Base-by-base conservation (phyloP, 2,888 invertebrate species). In the Andrena camellia region DNA sequence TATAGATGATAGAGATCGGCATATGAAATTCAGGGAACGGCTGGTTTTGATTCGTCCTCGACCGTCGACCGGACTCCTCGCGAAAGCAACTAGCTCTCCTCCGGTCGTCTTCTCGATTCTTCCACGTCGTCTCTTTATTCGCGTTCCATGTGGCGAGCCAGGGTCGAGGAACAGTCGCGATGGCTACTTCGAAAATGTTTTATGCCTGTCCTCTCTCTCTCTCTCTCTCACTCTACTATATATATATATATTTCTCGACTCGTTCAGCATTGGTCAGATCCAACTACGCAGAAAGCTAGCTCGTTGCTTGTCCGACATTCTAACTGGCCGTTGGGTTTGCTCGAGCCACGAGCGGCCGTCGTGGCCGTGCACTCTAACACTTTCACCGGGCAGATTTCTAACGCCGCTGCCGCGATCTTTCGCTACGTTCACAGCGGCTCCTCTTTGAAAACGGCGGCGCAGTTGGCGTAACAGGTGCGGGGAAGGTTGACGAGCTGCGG, bases 351-450 rank as follows among this genome's bases (percentile, higher is more conserved):
- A 86, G 84, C 78, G 80, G 78, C 79, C 74, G 79, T 64, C 75
- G 76, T 67, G 75, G 69, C 80, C 54, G 77, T 72, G 84, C 81
- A 75, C 74, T 78, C 87, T 82, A 91, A 91, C 92, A 92, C 92
- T 92, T 92, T 92, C 92, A 92, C 92, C 91, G 81, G 57, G 80
- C 84, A 86, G 91, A 90, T 92, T 92, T 92, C 92, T 92, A 92
- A 90, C 89, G 89, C 86, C 86, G 84, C 73, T 83, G 85, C 86
- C 82, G 23, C 79, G 80, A 75, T 77, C 86, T 89, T 87, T 78
- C 77, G 86, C 79, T 76, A 66, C 86, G 89, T 87, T 86, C 88
- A 78, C 86, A 85, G 59, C 57, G 33, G 33, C 13, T 26, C 42
- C 31, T 29, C 17, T 31, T 23, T 70, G 31, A 57, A 23, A 63